Percentiles rank a stretch among this genome's conserved stretches.
Evolutionary conservation across 2,113 vertebrate species (phyloP).

Genomic region (Peromyscus polionotus): DNA sequence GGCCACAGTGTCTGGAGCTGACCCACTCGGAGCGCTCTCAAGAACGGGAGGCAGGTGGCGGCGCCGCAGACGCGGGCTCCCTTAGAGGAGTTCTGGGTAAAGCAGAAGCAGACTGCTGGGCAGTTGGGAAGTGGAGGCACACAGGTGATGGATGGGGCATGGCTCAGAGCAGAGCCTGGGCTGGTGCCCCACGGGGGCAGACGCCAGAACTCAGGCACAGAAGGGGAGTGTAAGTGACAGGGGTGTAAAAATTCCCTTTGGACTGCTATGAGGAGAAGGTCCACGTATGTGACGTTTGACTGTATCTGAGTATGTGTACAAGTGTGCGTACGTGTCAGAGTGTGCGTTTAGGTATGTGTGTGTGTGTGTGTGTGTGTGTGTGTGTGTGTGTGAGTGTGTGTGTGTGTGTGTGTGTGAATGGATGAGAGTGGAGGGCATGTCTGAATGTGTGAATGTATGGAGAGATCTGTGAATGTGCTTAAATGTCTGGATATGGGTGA

Average conservation of each 20-base stretch:
- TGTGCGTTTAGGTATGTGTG: background rate
- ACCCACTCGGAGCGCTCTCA: background rate
- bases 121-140: fast-evolving
- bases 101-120: background rate
- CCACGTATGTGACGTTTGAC: background rate
- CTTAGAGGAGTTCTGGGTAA: too few species aligned
- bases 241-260: too few species aligned
- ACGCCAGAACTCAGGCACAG: background rate
- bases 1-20: fast-evolving
- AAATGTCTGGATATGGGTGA: too few species aligned
- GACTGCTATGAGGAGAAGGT: background rate
- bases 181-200: background rate
- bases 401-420: background rate
- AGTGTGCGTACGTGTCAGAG: background rate
- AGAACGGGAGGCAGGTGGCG: too few species aligned
- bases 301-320: background rate
- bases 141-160: fast-evolving
- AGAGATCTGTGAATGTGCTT: background rate
- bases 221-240: background rate
- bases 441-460: too few species aligned
- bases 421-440: background rate
- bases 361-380: background rate
- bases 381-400: background rate
- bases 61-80: too few species aligned
- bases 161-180: background rate